Evolutionary conservation across 2,113 vertebrate genomes (phyloP).

Genomic region (Paedocypris sp.): DNA sequence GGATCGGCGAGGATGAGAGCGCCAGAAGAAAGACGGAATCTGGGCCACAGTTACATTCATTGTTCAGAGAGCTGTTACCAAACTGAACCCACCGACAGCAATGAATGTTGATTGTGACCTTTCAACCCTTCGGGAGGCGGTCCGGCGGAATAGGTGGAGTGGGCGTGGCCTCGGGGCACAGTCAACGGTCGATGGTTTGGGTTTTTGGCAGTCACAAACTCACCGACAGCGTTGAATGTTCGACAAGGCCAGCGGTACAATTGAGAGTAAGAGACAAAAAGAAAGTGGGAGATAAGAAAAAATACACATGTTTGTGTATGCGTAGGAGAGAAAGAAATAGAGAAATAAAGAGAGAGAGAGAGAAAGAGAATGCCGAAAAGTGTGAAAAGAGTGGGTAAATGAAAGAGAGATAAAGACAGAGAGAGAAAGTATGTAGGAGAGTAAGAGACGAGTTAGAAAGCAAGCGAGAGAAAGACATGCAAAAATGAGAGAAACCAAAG

Average conservation of each 20-base stretch:
- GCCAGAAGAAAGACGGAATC: conserved; percentile 45
- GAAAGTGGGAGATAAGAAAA: not conserved
- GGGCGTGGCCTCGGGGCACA: conserved; percentile 86
- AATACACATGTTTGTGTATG: too few relatives aligned
- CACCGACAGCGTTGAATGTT: conserved; percentile 99
- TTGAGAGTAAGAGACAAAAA: not conserved
- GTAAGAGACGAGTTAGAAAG: too few relatives aligned
- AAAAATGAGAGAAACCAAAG: too few relatives aligned
- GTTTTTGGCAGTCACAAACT: conserved; percentile 87
- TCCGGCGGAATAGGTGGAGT: too few relatives aligned
- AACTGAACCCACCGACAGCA: conserved; percentile 99
- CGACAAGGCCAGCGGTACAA: conserved; percentile 60
- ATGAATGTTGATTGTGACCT: conserved; percentile 99
- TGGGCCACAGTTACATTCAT: conserved; percentile 99
- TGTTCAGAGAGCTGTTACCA: conserved; percentile 98
- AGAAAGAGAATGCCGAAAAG: too few relatives aligned
- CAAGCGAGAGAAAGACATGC: too few relatives aligned
- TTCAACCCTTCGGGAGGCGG: too few relatives aligned
- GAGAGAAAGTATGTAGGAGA: too few relatives aligned
- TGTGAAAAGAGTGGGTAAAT: too few relatives aligned
- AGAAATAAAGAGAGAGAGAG: too few relatives aligned
- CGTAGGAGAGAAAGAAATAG: too few relatives aligned
- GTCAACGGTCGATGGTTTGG: conserved; percentile 99
- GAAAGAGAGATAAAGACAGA: too few relatives aligned
- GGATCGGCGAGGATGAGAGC: conserved; percentile 30